Evolutionary conservation across 2,888 invertebrate genomes (phyloP).

Genomic region (Agonopterix arenella): DNA sequence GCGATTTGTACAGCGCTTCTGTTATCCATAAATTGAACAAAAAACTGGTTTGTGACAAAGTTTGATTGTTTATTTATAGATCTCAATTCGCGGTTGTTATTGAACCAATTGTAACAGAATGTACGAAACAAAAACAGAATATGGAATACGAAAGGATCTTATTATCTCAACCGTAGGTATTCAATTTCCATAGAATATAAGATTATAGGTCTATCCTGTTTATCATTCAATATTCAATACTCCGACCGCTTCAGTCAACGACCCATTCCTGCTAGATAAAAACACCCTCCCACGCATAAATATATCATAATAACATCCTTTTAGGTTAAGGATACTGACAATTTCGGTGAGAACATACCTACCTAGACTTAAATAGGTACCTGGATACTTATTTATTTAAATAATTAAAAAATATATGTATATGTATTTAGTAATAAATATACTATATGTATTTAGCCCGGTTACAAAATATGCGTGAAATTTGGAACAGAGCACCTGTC

Average conservation of each 20-base stretch:
- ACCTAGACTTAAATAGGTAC: too few relatives aligned
- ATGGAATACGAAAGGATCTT: neutral
- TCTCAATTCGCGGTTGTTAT: too few relatives aligned
- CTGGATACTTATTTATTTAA: neutral
- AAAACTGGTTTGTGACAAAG: too few relatives aligned
- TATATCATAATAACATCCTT: slow-evolving; percentile 21
- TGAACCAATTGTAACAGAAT: too few relatives aligned
- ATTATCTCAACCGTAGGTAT: neutral
- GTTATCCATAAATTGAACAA: too few relatives aligned
- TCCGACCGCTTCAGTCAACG: slow-evolving; percentile 26
- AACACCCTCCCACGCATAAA: slow-evolving; percentile 32
- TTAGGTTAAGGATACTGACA: slow-evolving; percentile 3
- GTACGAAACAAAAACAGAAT: neutral
- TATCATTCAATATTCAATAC: slow-evolving; percentile 27
- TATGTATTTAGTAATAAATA: too few relatives aligned
- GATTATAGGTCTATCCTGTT: neutral
- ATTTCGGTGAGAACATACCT: neutral
- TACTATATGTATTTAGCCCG: too few relatives aligned
- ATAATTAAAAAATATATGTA: too few relatives aligned
- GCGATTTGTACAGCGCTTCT: too few relatives aligned
- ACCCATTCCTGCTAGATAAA: slow-evolving; percentile 38
- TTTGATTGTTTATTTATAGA: too few relatives aligned
- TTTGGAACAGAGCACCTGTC: too few relatives aligned
- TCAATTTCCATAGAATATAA: neutral
- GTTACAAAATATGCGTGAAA: neutral